A percentile compares a stretch with the other conserved stretches of the same genome.
Evolutionary conservation across 2,113 vertebrate genomes (phyloP).

Genomic region (Vulpes lagopus): DNA sequence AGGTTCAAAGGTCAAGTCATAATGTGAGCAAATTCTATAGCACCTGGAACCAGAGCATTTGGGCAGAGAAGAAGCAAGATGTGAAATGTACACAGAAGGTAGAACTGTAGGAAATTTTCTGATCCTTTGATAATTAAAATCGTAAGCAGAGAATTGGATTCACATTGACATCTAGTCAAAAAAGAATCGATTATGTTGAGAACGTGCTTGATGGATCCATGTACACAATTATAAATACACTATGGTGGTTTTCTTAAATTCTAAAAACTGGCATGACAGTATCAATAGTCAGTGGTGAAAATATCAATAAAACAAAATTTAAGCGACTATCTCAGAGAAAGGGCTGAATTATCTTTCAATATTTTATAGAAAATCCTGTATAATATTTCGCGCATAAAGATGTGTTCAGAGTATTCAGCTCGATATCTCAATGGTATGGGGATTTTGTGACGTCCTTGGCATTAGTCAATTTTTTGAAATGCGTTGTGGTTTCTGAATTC

Average conservation of each 20-base stretch:
- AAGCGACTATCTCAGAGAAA: background rate
- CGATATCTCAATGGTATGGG: background rate
- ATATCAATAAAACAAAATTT: background rate
- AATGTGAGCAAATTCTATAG: background rate
- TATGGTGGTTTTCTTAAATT: background rate
- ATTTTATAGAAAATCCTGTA: background rate
- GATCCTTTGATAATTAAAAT: background rate
- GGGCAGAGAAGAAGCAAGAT: background rate
- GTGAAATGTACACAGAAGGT: background rate
- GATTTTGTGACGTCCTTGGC: background rate
- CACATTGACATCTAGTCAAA: background rate
- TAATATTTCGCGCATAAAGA: slow-evolving; percentile 6
- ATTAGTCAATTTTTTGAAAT: background rate
- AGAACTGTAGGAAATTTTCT: background rate
- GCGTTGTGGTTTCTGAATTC: background rate
- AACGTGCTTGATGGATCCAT: background rate
- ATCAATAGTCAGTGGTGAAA: background rate
- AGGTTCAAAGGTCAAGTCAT: background rate
- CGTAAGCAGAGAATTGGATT: background rate
- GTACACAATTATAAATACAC: background rate
- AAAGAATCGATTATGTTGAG: background rate
- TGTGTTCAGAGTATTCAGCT: background rate
- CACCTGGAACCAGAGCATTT: background rate
- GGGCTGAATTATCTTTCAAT: background rate
- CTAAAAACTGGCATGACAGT: background rate